Conservation (phyloP, 2,113 vertebrate genomes). For the Lethenteron reissneri region DNA sequence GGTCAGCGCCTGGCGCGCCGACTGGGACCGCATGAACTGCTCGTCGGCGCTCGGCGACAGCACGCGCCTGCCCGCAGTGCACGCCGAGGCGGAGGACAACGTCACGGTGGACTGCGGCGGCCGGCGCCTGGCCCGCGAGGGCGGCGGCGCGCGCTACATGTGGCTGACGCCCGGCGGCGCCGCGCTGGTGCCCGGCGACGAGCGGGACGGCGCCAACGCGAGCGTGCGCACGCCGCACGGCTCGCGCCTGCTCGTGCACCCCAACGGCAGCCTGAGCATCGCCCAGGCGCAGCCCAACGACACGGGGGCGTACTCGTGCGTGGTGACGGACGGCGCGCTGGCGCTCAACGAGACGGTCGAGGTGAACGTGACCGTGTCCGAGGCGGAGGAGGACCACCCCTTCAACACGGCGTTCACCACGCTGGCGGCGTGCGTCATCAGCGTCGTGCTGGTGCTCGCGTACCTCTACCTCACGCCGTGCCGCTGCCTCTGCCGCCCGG, state of each 20-base stretch:
- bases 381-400: conserved; percentile 25
- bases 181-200: conserved; percentile 19
- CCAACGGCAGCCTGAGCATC: conserved; percentile 47
- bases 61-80: conserved; percentile 33
- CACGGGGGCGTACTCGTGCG: conserved; percentile 62
- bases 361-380: conserved; percentile 47
- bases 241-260: conserved; percentile 16
- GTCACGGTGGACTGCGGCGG: conserved; percentile 57
- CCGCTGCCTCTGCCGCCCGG: conserved; percentile 56
- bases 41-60: conserved; percentile 36
- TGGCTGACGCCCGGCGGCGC: conserved; percentile 50
- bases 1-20: conserved; percentile 20
- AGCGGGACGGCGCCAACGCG: conserved; percentile 27
- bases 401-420: conserved; percentile 92
- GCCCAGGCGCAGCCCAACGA: conserved; percentile 32
- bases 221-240: conserved; percentile 15
- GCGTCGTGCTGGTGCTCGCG: conserved; percentile 76
- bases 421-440: conserved; percentile 75
- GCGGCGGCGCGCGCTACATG: conserved; percentile 33
- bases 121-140: conserved; percentile 25
- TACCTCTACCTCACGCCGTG: conserved; percentile 90
- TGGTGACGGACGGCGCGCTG: conserved; percentile 26
- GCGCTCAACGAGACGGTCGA: conserved; percentile 70
- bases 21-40: conserved; percentile 46
- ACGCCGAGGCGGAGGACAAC: conserved; percentile 45